phyloP scores from a whole-genome alignment of 2,113 vertebrate species.

The Laterallus jamaicensis region DNA sequence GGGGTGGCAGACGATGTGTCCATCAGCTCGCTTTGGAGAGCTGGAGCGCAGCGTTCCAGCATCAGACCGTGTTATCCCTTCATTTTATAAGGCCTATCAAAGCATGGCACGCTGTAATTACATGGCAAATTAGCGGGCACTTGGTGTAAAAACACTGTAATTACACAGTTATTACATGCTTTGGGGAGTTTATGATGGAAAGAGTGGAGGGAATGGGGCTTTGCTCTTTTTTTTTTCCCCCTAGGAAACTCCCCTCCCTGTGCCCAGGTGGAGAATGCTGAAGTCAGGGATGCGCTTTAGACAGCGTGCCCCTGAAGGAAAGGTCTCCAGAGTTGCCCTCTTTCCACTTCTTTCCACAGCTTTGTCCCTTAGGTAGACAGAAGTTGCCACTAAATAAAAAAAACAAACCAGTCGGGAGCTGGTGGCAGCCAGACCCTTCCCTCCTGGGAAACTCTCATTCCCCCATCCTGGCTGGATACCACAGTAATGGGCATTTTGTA shows the following conservation, averaged over 20 bases:
- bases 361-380: not conserved
- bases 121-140: not conserved
- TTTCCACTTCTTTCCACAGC: not conserved
- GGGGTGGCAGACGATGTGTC: not conserved
- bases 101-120: conserved; percentile 18
- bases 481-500: conserved; percentile 47
- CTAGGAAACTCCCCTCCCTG: not conserved
- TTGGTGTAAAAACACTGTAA: not conserved
- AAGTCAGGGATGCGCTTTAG: not conserved
- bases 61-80: not conserved
- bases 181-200: not conserved
- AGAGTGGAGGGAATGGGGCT: not conserved
- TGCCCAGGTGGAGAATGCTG: not conserved
- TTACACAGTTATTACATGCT: not conserved
- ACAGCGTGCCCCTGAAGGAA: not conserved
- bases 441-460: not conserved
- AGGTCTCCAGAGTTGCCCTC: not conserved
- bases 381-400: not conserved
- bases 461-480: conserved; percentile 40
- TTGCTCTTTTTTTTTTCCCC: not conserved
- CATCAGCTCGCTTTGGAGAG: not conserved
- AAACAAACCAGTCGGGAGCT: not conserved
- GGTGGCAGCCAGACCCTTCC: not conserved
- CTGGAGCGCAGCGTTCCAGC: not conserved
- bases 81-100: conserved; percentile 1